phyloP scores from a whole-genome alignment of 1,140 invertebrate species.

The Drosophila pseudoananassae region DNA sequence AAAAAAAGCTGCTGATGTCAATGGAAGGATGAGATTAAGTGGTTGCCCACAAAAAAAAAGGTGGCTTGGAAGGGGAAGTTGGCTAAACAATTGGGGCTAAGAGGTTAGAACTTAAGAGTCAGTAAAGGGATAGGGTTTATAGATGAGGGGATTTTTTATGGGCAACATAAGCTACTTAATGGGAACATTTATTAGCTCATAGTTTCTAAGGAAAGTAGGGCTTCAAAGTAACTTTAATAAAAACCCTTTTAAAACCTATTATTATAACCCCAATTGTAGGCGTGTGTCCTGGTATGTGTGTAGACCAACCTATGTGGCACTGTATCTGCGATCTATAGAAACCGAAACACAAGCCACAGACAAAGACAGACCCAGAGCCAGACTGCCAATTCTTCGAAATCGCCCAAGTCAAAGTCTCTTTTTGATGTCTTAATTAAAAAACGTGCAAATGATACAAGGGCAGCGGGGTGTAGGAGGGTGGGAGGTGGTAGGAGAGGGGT shows the following conservation, averaged over 20 bases:
- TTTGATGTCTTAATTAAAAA: conserved; percentile 84
- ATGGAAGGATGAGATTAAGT: conserved; percentile 24
- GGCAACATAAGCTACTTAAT: no score
- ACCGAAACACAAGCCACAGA: conserved; percentile 42
- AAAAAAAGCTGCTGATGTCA: conserved; percentile 36
- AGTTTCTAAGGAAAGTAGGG: no score
- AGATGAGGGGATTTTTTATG: no score
- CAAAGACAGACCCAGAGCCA: conserved; percentile 31
- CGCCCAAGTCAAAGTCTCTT: conserved; percentile 79
- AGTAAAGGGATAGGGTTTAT: not conserved
- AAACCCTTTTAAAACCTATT: not conserved
- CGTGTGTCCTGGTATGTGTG: not conserved
- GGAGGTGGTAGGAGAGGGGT: no score
- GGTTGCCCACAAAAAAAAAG: not conserved
- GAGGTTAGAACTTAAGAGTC: not conserved
- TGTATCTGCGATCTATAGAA: conserved; percentile 50
- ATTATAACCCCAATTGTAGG: conserved; percentile 4
- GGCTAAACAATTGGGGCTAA: not conserved
- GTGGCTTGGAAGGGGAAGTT: not conserved
- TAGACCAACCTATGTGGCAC: conserved; percentile 39
- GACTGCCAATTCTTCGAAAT: conserved; percentile 77
- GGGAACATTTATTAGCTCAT: no score
- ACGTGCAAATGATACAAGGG: conserved; percentile 74
- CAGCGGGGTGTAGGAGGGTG: not conserved
- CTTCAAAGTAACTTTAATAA: no score